These are phyloP conservation scores for Netelia melanura DNA, from an alignment of 2,888 invertebrate species.

Conservation along the genomic window DNA sequence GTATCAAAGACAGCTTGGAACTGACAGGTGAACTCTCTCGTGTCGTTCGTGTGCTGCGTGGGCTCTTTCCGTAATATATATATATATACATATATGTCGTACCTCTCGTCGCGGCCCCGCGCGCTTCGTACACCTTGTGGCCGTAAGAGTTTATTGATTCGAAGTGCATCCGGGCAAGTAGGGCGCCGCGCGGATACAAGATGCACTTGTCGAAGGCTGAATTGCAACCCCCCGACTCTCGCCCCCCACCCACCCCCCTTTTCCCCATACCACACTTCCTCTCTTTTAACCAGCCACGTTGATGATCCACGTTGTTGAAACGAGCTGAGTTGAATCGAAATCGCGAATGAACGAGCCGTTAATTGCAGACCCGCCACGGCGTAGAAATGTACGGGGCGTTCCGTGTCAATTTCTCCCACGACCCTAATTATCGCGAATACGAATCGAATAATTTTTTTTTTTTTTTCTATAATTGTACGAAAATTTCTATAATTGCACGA, in stretches of 20 bases:
- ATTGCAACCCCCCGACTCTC: conserved; percentile 9
- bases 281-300: too few relatives aligned
- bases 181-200: conserved; percentile 65
- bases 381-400: not conserved
- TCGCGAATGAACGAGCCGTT: conserved; percentile 26
- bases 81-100: conserved; percentile 1
- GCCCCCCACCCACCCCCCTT: not conserved
- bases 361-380: not conserved
- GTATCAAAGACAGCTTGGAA: conserved; percentile 21
- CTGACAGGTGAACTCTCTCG: conserved; percentile 36
- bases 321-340: conserved; percentile 45
- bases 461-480: not conserved
- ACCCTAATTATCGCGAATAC: not conserved
- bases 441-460: not conserved
- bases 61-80: conserved; percentile 11
- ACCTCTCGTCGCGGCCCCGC: conserved; percentile 45
- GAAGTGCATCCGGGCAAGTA: conserved; percentile 65
- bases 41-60: conserved; percentile 2
- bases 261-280: not conserved
- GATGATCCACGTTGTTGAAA: conserved; percentile 47
- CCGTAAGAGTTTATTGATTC: conserved; percentile 67
- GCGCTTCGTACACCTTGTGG: conserved; percentile 30
- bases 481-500: not conserved
- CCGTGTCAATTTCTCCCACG: not conserved
- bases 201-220: conserved; percentile 68